Base-by-base conservation (phyloP, 2,113 vertebrate genomes). In the Microtus ochrogaster region DNA sequence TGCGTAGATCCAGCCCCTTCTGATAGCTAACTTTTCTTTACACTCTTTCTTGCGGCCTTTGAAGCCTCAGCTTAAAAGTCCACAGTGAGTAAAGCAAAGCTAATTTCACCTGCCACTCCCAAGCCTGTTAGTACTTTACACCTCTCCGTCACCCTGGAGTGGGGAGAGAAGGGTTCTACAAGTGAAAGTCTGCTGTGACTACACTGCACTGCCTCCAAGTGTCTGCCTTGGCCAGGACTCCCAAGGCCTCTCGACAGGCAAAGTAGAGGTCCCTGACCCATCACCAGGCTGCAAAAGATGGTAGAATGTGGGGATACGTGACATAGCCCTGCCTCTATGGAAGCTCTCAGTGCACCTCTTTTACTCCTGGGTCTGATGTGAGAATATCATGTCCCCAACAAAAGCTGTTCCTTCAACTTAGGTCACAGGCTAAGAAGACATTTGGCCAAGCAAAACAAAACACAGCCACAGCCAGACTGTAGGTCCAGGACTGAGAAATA, bases 401-500 rank as follows among this genome's bases (percentile, higher is more conserved):
- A 55, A 39, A 49, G 39, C 33, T 95, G 41, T 44, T 89, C 61
- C 73, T 90, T 95, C 73, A 82, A 44, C 55, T 36, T 58, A 55
- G 83, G 79, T 81, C 90, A 96, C 76, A 92, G 52, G 81, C n/a
- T 90, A 22, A 96, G 93, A 87, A 94, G 76, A 30, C 79, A 95
- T 66, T 79, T 91, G 33, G 70, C 28, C 90, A 92, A 79, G 83
- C 14, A 92, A 68, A 96, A 55, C n/a, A 81, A 89, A 95, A 47
- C 30, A 96, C 5, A 94, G 77, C 26, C 61, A 94, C 12, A 72
- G n/a, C 22, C 36, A 96, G 58, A 52, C 39, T 86, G 10, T 70
- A 95, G 61, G 94, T 39, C 47, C 28, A 86, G 65, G 52, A 91
- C 47, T 81, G 76, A 96, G 76, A 94, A 94, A 73, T 70, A 91